These are phyloP conservation scores for Acrobasis consociella DNA, from an alignment of 2,888 invertebrate genomes.

Conservation along the genomic window DNA sequence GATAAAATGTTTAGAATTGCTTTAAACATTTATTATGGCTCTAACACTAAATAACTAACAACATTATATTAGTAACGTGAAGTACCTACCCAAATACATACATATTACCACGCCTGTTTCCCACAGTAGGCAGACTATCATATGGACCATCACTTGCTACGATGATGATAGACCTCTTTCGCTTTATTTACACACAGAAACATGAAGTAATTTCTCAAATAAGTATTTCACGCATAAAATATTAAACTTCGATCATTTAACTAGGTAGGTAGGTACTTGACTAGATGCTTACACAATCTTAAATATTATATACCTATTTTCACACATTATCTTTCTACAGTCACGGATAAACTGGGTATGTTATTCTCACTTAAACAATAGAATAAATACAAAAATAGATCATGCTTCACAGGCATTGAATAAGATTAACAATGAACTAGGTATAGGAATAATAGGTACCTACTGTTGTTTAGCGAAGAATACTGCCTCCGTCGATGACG, in stretches of 20 bases:
- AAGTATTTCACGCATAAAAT: background rate
- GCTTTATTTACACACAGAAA: too few species aligned
- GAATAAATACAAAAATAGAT: background rate
- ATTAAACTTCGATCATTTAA: too few species aligned
- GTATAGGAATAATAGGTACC: constrained; percentile 1
- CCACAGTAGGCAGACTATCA: too few species aligned
- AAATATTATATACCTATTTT: too few species aligned
- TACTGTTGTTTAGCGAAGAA: constrained; percentile 43
- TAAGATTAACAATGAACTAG: background rate
- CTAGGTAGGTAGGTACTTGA: background rate
- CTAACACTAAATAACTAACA: background rate
- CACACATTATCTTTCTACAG: background rate
- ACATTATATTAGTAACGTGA: background rate
- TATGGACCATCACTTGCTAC: too few species aligned
- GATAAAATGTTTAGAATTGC: too few species aligned
- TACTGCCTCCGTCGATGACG: constrained; percentile 64
- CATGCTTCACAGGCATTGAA: background rate
- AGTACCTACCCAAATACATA: too few species aligned
- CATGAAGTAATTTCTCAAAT: background rate
- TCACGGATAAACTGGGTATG: too few species aligned
- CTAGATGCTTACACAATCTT: background rate
- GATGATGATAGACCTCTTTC: too few species aligned
- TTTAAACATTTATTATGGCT: too few species aligned
- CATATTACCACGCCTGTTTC: too few species aligned
- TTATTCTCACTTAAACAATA: too few species aligned